Base-by-base conservation (phyloP, 2,888 invertebrate genomes). In the Spisula solida region DNA sequence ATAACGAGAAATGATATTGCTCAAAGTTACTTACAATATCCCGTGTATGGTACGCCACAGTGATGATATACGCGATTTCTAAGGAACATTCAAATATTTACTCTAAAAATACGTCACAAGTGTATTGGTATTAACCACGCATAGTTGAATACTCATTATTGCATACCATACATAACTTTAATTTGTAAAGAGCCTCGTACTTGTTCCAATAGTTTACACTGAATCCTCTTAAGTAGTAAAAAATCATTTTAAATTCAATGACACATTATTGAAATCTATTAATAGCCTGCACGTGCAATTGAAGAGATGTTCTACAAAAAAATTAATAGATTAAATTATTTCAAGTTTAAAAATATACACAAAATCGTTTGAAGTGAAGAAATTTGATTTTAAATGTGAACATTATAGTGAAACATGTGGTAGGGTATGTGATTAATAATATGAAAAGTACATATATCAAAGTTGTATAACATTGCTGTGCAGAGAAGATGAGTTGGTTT, bases 41-140 rank as follows among this genome's bases (percentile, higher is more conserved):
- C 41, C 4, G 41, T 41, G 41, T 8, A 41, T 8, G 41, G 41
- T 41, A 41, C 41, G 8, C 41, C 41, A 41, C 41, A 41, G 41
- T 66, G 60, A 25, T 34, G 75, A 60, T 60, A 1, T 34, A 18
- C 29, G 75, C 34, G 8, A 31, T 75, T 75, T 75, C 34, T 31
- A 31, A 31, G 75, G 16, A 14, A 75, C 75, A 4, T 1, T 34
- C 75, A 75, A 75, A 75, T 75, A 75, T 75, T 75, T 75, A 75
- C 75, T 34, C 75, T 75, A 18, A 75, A 34, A 31, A 31, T 75
- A 75, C 75, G 75, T 75, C 75, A 75, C 31, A 75, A 75, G 34
- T 75, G 6, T 25, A 34, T 0, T 0, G 0, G 34, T 75, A 16
- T 75, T 18, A 75, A 75, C 12, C 34, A 34, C 31, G 18, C 2